Base-by-base conservation (phyloP, 2,113 vertebrate species). In the Ardeotis arabs region DNA sequence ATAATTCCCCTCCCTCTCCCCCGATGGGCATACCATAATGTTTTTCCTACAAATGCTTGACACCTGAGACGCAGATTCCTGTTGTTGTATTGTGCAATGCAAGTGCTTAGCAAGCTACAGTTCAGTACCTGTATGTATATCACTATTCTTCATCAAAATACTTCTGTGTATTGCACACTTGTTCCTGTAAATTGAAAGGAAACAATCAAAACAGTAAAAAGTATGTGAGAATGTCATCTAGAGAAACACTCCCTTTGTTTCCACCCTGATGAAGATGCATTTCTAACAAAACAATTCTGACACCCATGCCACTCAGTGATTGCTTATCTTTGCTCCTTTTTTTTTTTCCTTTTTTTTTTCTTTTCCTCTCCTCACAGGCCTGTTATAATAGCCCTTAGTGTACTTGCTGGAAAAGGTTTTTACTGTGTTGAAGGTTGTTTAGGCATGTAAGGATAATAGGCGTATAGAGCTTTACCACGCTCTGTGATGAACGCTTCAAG, bases 21-120 rank as follows among this genome's bases (percentile, higher is more conserved):
- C 8, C 0, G 2, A 8, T 39, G 27, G 63, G 35, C 41, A 25
- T 67, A 50, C 35, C 0, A 0, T 56, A 21, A 77, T 56, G 33
- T 45, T 81, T 88, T 89, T 66, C 31, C 35, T 73, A 39, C 53
- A 72, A 49, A 67, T 27, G 19, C 52, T 45, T 62, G 44, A 63
- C n/a, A 67, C 28, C 12, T 17, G 47, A 56, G 45, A 64, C 64
- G 50, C 6, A 21, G 33, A 39, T 62, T 55, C 31, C 31, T 60
- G 27, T 64, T 59, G 19, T 63, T 59, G 19, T 63, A 25, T 53
- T 84, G 39, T 52, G 47, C 39, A 52, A 9, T 28, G 9, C 0
- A 1, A 68, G 22, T 41, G 33, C 37, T 58, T 63, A 63, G 33
- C 67, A 59, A 37, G 13, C 35, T 81, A 10, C 21, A 39, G 31